Conservation (phyloP, 2,113 vertebrate genomes). For the Tachycineta bicolor region DNA sequence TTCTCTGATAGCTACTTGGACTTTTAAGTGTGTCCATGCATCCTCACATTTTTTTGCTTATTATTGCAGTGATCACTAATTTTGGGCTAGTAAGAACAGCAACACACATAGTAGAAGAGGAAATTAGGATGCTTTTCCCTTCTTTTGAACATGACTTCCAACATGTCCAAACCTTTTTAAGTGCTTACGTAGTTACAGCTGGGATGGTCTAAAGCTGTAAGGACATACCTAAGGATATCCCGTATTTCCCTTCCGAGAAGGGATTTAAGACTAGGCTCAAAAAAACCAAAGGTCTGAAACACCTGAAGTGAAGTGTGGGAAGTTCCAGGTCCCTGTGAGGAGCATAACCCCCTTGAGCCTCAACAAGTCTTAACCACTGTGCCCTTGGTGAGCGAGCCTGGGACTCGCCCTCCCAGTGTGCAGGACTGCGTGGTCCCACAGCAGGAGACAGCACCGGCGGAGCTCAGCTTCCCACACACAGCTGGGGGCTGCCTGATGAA, state of each 20-base stretch:
- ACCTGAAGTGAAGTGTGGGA: not conserved
- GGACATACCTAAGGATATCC: rapidly evolving
- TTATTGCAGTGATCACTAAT: not conserved
- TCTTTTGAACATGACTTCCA: not conserved
- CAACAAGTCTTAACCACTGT: not conserved
- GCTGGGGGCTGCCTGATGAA: not conserved
- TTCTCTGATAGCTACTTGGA: not conserved
- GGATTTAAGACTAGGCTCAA: not conserved
- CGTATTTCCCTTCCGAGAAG: not conserved
- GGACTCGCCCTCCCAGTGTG: rapidly evolving
- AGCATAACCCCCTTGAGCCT: not conserved
- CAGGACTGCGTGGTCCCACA: rapidly evolving
- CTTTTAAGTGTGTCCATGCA: not conserved
- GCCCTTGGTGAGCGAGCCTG: rapidly evolving
- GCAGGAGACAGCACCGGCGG: not conserved
- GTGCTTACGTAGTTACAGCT: not conserved
- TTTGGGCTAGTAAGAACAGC: not conserved
- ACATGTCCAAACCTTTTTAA: not conserved
- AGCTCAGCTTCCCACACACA: not conserved
- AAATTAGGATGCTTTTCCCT: rapidly evolving
- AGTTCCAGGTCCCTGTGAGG: not conserved
- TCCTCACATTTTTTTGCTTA: not conserved
- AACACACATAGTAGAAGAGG: not conserved
- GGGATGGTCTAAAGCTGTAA: not conserved
- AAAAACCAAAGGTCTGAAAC: not conserved